Evolutionary conservation across 2,113 vertebrate species (phyloP).

Genomic region (Caranx melampygus): DNA sequence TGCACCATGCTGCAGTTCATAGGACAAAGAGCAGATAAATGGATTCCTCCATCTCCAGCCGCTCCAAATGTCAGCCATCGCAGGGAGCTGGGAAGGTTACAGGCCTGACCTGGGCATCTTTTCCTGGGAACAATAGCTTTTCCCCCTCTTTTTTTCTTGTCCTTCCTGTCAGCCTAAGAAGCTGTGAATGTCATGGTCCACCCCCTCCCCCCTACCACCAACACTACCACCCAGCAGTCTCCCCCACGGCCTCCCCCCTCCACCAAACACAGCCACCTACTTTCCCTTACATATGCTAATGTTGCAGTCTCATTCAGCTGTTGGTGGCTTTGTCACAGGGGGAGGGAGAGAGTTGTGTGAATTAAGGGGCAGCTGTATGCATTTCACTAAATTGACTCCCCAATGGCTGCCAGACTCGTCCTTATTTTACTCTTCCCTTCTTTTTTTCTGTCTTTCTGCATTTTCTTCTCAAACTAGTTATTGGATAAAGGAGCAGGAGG

Average conservation of each 20-base stretch:
- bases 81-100: constrained; percentile 68
- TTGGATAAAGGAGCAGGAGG: constrained; percentile 25
- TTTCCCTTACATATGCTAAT: constrained; percentile 86
- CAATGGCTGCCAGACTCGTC: constrained; percentile 58
- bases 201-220: constrained; percentile 21
- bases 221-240: constrained; percentile 61
- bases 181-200: constrained; percentile 77
- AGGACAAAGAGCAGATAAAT: constrained; percentile 20
- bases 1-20: constrained; percentile 41
- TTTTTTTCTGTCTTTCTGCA: constrained; percentile 16
- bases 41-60: constrained; percentile 33
- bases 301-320: constrained; percentile 75
- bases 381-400: constrained; percentile 76
- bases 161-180: constrained; percentile 71
- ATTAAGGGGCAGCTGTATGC: constrained; percentile 80
- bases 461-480: constrained; percentile 25
- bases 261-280: constrained; percentile 67
- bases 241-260: constrained; percentile 7
- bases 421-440: constrained; percentile 36
- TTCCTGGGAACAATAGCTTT: constrained; percentile 69
- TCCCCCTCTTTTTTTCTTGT: constrained; percentile 39
- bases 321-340: constrained; percentile 78
- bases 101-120: constrained; percentile 63
- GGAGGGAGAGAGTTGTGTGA: constrained; percentile 58
- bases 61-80: constrained; percentile 58